phyloP scores from a whole-genome alignment of 2,113 vertebrate genomes.

The Alectura lathami region DNA sequence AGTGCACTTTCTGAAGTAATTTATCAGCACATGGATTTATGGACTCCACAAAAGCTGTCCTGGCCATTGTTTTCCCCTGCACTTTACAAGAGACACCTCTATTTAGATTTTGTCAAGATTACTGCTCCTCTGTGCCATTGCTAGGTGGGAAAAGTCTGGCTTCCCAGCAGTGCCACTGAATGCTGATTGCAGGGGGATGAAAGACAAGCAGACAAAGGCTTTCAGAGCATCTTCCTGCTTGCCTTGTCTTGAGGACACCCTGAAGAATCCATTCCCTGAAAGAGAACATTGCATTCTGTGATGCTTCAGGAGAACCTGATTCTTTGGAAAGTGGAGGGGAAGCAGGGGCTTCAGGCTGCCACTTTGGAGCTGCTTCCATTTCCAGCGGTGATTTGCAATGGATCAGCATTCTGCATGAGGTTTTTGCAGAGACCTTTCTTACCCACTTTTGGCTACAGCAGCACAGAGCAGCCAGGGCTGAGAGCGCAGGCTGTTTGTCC shows the following conservation, averaged over 20 bases:
- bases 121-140: not conserved
- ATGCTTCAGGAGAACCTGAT: not conserved
- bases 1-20: not conserved
- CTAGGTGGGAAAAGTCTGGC: not conserved
- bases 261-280: not conserved
- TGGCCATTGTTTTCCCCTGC: constrained; percentile 18
- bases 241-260: not conserved
- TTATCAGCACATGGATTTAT: constrained; percentile 46
- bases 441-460: not conserved
- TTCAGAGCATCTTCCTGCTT: not conserved
- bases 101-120: constrained; percentile 52
- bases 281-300: not conserved
- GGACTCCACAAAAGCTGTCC: not conserved
- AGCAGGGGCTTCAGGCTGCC: not conserved
- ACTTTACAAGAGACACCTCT: constrained; percentile 39
- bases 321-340: not conserved
- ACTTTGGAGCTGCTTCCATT: not conserved
- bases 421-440: not conserved
- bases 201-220: not conserved
- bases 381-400: not conserved
- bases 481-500: no score
- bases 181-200: not conserved
- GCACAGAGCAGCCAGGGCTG: not conserved
- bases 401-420: not conserved
- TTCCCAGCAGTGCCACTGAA: not conserved